Percentiles rank a stretch among this genome's conserved stretches.
Evolutionary conservation across 1,140 invertebrate genomes (phyloP).

Genomic region (Alviniconcha marisindica): DNA sequence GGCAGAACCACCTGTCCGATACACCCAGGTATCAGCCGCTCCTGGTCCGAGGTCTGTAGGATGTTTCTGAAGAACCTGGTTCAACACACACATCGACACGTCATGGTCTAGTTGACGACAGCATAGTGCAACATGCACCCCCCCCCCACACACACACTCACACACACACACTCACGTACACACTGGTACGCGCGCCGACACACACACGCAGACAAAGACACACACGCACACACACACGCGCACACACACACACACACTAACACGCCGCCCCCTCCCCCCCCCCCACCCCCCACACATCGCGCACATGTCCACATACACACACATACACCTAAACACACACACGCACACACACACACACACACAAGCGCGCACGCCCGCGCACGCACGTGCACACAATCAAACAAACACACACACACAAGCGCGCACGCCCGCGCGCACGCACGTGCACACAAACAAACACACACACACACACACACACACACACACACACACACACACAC

Average conservation of each 20-base stretch:
- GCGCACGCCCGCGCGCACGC: neutral
- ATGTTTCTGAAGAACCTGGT: conserved; percentile 59
- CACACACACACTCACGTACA: neutral
- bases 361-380: neutral
- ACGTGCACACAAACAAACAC: neutral
- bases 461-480: conserved; percentile 23
- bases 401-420: neutral
- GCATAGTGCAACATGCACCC: too few relatives aligned
- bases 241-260: neutral
- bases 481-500: conserved; percentile 7
- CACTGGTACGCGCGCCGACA: neutral
- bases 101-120: too few relatives aligned
- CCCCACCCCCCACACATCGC: too few relatives aligned
- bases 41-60: conserved; percentile 52
- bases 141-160: conserved; percentile 1
- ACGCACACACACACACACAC: neutral
- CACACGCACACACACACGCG: neutral
- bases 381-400: neutral
- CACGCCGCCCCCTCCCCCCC: neutral
- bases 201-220: neutral
- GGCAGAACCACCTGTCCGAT: conserved; percentile 55
- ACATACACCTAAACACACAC: neutral
- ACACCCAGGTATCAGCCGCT: conserved; percentile 48
- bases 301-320: neutral
- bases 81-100: conserved; percentile 5